These are phyloP conservation scores for Albula goreensis DNA, from an alignment of 2,113 vertebrate species.

Conservation along the genomic window DNA sequence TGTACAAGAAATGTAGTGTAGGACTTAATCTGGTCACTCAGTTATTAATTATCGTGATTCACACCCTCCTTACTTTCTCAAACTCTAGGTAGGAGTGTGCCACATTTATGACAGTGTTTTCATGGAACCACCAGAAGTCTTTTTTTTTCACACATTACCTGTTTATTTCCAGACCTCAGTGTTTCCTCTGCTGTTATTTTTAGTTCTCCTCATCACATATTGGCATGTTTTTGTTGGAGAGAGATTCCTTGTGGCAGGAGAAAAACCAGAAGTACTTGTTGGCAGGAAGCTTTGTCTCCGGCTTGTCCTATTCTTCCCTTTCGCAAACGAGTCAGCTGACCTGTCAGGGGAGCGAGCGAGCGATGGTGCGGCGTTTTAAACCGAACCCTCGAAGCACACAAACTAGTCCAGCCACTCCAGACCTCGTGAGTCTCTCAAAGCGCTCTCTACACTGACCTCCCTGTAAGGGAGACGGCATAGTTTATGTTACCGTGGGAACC, in stretches of 20 bases:
- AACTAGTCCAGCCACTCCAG: conserved; percentile 6
- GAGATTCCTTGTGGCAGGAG: not conserved
- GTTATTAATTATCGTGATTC: too few relatives aligned
- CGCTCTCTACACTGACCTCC: not conserved
- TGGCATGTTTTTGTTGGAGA: not conserved
- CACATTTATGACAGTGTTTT: too few relatives aligned
- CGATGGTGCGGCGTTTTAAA: not conserved
- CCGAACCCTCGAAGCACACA: not conserved
- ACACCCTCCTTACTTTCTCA: too few relatives aligned
- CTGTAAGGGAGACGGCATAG: not conserved
- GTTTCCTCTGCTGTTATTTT: not conserved
- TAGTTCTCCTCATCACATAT: not conserved
- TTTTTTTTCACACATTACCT: too few relatives aligned
- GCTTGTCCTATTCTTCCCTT: not conserved
- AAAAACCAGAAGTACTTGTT: not conserved
- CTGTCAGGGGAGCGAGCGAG: not conserved
- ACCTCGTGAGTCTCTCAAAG: not conserved
- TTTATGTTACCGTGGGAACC: not conserved
- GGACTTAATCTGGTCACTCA: too few relatives aligned
- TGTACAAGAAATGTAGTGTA: too few relatives aligned
- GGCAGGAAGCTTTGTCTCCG: not conserved
- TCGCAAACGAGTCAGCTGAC: not conserved
- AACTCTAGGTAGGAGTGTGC: too few relatives aligned
- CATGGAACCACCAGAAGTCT: too few relatives aligned
- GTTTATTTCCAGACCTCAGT: too few relatives aligned